Conservation (phyloP, 2,888 invertebrate genomes). For the Meliscaeva auricollis region DNA sequence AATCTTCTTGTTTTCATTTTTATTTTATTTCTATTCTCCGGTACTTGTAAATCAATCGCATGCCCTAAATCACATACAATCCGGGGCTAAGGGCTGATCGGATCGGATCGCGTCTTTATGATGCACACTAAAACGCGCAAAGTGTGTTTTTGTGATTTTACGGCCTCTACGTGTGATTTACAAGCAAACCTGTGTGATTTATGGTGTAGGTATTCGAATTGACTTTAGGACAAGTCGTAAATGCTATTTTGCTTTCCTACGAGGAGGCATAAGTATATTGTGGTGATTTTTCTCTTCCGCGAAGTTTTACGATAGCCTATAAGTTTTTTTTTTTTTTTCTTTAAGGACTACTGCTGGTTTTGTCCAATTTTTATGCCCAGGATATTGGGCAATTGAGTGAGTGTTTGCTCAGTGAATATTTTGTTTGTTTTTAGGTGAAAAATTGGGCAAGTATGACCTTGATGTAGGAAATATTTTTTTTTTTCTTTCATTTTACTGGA, state of each 20-base stretch:
- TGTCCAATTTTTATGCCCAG: slow-evolving; percentile 36
- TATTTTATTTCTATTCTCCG: slow-evolving; percentile 64
- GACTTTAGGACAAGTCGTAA: slow-evolving; percentile 71
- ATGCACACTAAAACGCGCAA: slow-evolving; percentile 57
- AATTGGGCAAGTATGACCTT: slow-evolving; percentile 40
- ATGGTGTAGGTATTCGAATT: slow-evolving; percentile 54
- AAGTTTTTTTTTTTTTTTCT: slow-evolving; percentile 31
- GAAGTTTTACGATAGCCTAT: slow-evolving; percentile 46
- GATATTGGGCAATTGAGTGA: slow-evolving; percentile 62
- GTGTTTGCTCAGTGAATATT: slow-evolving; percentile 58
- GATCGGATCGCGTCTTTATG: slow-evolving; percentile 58
- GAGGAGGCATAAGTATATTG: slow-evolving; percentile 11
- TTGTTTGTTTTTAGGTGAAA: slow-evolving; percentile 54
- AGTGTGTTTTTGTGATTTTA: slow-evolving; percentile 70
- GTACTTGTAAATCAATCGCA: slow-evolving; percentile 73
- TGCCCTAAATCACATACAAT: slow-evolving; percentile 25
- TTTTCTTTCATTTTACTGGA: no score
- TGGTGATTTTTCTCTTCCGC: slow-evolving; percentile 60
- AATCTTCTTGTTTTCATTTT: slow-evolving; percentile 11
- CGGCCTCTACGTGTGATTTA: slow-evolving; percentile 60
- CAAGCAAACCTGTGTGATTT: slow-evolving; percentile 69
- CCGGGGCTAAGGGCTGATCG: slow-evolving; percentile 30
- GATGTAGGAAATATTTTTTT: slow-evolving; percentile 2
- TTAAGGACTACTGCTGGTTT: not conserved
- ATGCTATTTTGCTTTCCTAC: no score